Conservation (phyloP, 2,888 invertebrate species). For the Xestia ashworthii region DNA sequence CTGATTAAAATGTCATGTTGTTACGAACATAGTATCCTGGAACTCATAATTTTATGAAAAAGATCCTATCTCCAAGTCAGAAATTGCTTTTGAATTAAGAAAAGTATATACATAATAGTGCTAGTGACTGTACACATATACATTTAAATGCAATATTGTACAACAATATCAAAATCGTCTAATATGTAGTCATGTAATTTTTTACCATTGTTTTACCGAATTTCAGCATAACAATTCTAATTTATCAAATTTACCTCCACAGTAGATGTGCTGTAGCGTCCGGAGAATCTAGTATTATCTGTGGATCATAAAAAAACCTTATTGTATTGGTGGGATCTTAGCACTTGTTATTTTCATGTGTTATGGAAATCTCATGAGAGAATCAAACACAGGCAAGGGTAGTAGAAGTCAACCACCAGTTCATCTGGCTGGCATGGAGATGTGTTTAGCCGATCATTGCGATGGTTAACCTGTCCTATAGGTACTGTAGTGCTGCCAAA, state of each 20-base stretch:
- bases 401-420: neutral
- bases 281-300: slow-evolving; percentile 81
- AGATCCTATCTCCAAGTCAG: too few relatives aligned
- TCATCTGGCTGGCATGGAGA: neutral
- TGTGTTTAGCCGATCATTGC: neutral
- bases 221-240: slow-evolving; percentile 15
- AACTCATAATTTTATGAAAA: too few relatives aligned
- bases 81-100: too few relatives aligned
- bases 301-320: slow-evolving; percentile 20
- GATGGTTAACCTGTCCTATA: neutral
- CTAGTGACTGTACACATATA: neutral
- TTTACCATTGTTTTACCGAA: slow-evolving; percentile 16
- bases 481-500: neutral
- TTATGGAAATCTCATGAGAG: neutral
- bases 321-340: neutral
- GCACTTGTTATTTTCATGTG: neutral
- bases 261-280: slow-evolving; percentile 78
- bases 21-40: too few relatives aligned
- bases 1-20: too few relatives aligned
- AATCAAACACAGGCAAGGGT: neutral
- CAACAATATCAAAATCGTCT: slow-evolving; percentile 26
- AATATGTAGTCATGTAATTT: slow-evolving; percentile 24
- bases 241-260: slow-evolving; percentile 73
- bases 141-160: slow-evolving; percentile 14
- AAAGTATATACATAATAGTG: too few relatives aligned